Evolutionary conservation across 2,888 invertebrate genomes (phyloP), one percentile per base, ranked within the genome.

Genomic region (Cheilosia scutellata): DNA sequence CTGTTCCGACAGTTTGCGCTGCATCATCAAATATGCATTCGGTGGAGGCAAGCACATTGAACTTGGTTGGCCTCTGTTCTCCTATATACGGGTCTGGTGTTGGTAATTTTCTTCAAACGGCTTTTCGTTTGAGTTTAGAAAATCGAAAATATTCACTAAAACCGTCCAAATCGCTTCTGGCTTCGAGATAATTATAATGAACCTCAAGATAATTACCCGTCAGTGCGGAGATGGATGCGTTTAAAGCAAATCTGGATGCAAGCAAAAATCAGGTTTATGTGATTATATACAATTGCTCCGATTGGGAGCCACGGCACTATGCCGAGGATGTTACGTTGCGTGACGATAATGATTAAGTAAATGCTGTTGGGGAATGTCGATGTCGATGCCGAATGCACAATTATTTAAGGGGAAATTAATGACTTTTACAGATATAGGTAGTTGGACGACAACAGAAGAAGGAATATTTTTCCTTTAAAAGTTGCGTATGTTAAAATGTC

Each of bases 11-110:
- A 47, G 47, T 47, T 20, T 16, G 20, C 47, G 7, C 37, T 57
- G 58, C 71, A 49, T 71, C 47, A 71, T 71, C 58, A 71, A 71
- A 60, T 71, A 71, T 63, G 29, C 49, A 47, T 58, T 47, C 31
- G 44, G 27, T 7, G 25, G 40, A 58, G 42, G n/a, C 25, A 27
- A 58, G 71, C 47, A 71, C 71, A 37, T 71, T 71, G 71, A 71
- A 71, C 71, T 60, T 60, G 57, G 44, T 13, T 44, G 25, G 7
- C 44, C 27, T 27, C 13, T 16, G 11, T 42, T 2, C 31, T 47
- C 40, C 9, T 40, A 7, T 9, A 40, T 40, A 7, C 9, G 2
- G n/a, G 20, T 44, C n/a, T 16, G 44, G 27, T 25, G 16, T 42
- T 37, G 20, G n/a, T 11, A 58, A 11, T 11, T 37, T 37, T 13